A percentile compares a stretch with the other conserved stretches of the same genome.
Conservation (phyloP, 2,113 vertebrate species). For the Picathartes gymnocephalus region DNA sequence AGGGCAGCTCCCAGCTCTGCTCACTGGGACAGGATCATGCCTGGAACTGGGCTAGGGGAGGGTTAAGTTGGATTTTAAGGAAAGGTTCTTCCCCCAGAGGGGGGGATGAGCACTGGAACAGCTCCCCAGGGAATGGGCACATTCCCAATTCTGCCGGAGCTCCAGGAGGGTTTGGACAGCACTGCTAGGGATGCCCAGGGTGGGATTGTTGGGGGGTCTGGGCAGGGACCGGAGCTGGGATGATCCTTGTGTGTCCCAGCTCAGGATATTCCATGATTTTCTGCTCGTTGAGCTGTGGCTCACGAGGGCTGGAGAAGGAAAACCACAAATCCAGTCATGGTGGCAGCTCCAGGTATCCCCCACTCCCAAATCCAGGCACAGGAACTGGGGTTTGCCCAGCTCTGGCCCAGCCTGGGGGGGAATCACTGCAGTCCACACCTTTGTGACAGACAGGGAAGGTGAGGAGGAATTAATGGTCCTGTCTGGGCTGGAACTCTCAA, state of each 20-base stretch:
- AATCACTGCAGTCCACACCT: background rate
- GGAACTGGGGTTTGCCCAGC: background rate
- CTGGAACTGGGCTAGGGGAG: background rate
- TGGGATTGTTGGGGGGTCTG: background rate
- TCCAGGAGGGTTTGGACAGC: background rate
- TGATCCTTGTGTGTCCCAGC: background rate
- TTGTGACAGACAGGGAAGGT: background rate
- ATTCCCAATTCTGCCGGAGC: background rate
- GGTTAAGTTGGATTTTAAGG: fast-evolving
- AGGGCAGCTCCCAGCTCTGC: background rate
- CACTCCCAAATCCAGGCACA: fast-evolving
- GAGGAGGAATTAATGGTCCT: background rate
- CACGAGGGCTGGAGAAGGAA: fast-evolving
- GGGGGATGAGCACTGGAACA: background rate
- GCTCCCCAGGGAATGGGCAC: background rate
- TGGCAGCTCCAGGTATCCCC: background rate
- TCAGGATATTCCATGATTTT: background rate
- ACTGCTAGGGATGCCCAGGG: background rate
- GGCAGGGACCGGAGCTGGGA: background rate
- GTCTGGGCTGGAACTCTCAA: background rate
- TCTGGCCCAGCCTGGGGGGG: background rate
- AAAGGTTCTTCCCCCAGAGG: background rate
- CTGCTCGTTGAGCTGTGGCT: fast-evolving
- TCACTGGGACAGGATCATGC: background rate
- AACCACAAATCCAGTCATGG: background rate